Evolutionary conservation across 2,797 vertebrate genomes (phyloP), one percentile per base, ranked within the genome.

Genomic region (Sitta carolinensis): DNA sequence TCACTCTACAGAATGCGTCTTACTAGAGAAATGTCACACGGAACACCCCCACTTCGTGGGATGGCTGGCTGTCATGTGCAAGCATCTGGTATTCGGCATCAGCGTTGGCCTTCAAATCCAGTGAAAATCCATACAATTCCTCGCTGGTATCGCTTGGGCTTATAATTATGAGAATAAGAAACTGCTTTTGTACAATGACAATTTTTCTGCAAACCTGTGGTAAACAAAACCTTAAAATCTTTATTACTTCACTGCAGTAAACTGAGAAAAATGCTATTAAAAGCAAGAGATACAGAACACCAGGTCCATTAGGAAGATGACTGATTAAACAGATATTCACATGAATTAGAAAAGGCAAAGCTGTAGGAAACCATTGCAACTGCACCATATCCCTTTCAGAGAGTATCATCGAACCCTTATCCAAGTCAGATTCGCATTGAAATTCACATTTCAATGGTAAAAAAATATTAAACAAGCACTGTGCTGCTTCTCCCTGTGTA

Each of bases 191-290:
- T 16, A 69, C 47, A n/a, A 16, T 43, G 9, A 68, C 20, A 16
- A 11, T 42, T 86, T 40, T 72, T 90, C 59, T 38, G 13, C 40
- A 79, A 87, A 64, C 2, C 30, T 73, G 20, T 36, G 32, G 15
- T 59, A 93, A 92, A 87, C n/a, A 62, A 90, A 86, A 63, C 9
- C 30, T 90, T 85, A 63, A 84, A 81, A 80, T 82, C 75, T 73
- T 68, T 58, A 54, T 63, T 54, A 69, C 55, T 61, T 84, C 8
- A 1, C 47, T 20, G 23, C 50, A 43, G 27, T 51, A 51, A 77
- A 61, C 30, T 38, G 36, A 62, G 22, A 79, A 87, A 75, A 36
- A 36, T 47, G 58, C 50, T 77, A 36, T 19, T 57, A 75, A 83
- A 93, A 83, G 38, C 27, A 84, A 80, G 45, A 86, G 66, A 62